Evolutionary conservation across 2,888 invertebrate genomes (phyloP).

Genomic region (Camptogramma bilineatum): DNA sequence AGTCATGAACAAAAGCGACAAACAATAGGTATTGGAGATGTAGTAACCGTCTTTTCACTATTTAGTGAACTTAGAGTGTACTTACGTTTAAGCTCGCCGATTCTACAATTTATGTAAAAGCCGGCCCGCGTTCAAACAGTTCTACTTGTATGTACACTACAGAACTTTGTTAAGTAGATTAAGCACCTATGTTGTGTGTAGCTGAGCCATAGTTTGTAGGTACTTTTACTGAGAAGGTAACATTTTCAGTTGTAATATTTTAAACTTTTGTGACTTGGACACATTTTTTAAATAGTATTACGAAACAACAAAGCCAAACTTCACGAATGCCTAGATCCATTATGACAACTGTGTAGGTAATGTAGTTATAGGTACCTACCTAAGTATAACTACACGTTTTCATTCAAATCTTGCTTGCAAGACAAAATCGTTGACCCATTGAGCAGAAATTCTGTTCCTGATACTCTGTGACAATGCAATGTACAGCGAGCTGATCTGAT

Average conservation of each 20-base stretch:
- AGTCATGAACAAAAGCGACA: slow-evolving; percentile 3
- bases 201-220: slow-evolving; percentile 21
- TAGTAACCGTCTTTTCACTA: slow-evolving; percentile 14
- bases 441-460: too few species aligned
- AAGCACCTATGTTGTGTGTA: slow-evolving; percentile 54
- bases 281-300: background rate
- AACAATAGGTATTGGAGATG: background rate
- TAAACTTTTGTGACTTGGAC: background rate
- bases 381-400: too few species aligned
- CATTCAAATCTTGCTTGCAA: too few species aligned
- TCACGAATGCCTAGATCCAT: too few species aligned
- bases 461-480: too few species aligned
- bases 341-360: too few species aligned
- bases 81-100: slow-evolving; percentile 44
- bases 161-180: slow-evolving; percentile 70
- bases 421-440: too few species aligned
- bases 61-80: slow-evolving; percentile 35
- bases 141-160: slow-evolving; percentile 50
- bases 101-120: slow-evolving; percentile 80
- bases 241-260: background rate
- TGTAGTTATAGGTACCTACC: too few species aligned
- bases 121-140: slow-evolving; percentile 69
- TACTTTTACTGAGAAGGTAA: background rate
- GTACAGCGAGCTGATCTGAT: too few species aligned
- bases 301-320: too few species aligned